Percentiles rank a stretch among this genome's conserved stretches.
Evolutionary conservation across 2,113 vertebrate genomes (phyloP).

Genomic region (Nerophis ophidion): DNA sequence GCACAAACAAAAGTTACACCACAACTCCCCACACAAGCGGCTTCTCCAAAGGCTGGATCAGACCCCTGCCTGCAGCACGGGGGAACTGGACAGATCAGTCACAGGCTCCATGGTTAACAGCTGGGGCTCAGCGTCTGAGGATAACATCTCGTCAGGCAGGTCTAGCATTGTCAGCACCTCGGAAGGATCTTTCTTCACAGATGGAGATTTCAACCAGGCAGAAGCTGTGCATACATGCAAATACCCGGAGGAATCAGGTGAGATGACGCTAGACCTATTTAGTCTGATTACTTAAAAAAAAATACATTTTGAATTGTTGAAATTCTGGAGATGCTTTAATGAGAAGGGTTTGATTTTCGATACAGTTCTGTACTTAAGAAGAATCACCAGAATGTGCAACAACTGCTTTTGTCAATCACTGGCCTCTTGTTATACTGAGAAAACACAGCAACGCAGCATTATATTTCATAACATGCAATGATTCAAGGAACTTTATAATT

Average conservation of each 20-base stretch:
- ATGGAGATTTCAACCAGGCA: conserved; percentile 90
- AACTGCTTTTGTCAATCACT: too few relatives aligned
- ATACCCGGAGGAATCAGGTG: conserved; percentile 73
- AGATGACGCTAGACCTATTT: conserved; percentile 1
- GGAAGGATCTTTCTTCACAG: conserved; percentile 90
- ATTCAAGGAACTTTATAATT: too few relatives aligned
- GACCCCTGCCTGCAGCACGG: conserved; percentile 87
- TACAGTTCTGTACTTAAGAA: too few relatives aligned
- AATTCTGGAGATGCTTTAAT: too few relatives aligned
- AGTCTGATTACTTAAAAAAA: background rate
- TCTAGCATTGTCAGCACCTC: conserved; percentile 89
- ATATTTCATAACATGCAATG: too few relatives aligned
- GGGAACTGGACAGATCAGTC: conserved; percentile 89
- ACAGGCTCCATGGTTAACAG: conserved; percentile 96
- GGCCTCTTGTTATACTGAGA: too few relatives aligned
- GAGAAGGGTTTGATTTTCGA: too few relatives aligned
- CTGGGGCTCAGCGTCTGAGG: conserved; percentile 94
- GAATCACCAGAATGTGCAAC: too few relatives aligned
- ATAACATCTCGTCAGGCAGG: conserved; percentile 88
- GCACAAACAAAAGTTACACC: conserved; percentile 56
- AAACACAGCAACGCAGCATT: too few relatives aligned
- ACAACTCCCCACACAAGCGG: conserved; percentile 68
- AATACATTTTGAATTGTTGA: background rate
- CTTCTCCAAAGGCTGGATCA: conserved; percentile 82
- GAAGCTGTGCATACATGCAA: conserved; percentile 83